phyloP scores from a whole-genome alignment of 2,888 invertebrate genomes.

The Orthosia incerta region DNA sequence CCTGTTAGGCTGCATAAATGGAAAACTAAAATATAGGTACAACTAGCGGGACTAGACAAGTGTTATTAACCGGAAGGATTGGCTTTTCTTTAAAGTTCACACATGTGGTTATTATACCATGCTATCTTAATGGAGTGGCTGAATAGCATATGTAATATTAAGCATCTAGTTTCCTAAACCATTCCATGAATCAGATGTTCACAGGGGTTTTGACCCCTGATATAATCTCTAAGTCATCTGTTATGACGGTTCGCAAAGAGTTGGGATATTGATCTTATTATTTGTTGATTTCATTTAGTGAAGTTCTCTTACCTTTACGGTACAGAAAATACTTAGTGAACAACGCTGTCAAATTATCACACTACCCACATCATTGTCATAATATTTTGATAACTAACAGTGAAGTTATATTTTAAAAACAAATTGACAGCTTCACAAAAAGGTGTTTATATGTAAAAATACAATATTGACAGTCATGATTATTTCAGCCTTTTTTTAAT shows the following conservation, averaged over 20 bases:
- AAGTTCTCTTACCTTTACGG: slow-evolving; percentile 12
- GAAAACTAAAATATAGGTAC: not conserved
- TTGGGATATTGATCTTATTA: not conserved
- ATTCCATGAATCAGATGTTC: not conserved
- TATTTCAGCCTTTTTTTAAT: no score
- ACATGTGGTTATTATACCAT: not conserved
- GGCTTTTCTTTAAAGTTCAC: not conserved
- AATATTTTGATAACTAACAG: slow-evolving; percentile 13
- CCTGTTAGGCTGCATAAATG: not conserved
- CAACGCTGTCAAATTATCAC: not conserved
- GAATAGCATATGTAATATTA: not conserved
- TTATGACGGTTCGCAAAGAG: not conserved
- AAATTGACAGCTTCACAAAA: slow-evolving; percentile 27
- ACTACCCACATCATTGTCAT: slow-evolving; percentile 17
- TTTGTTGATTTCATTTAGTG: not conserved
- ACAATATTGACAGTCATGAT: no score
- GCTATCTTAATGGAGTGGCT: not conserved
- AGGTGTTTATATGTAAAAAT: no score
- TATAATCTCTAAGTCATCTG: slow-evolving; percentile 12
- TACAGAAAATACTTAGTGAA: slow-evolving; percentile 1
- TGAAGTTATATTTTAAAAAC: slow-evolving; percentile 12
- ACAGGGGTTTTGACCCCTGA: slow-evolving; percentile 4
- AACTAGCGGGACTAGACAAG: not conserved
- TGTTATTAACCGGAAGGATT: not conserved
- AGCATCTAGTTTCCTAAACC: slow-evolving; percentile 6